Evolutionary conservation across 1,140 invertebrate genomes (phyloP).

Genomic region (Kradibia gibbosae): DNA sequence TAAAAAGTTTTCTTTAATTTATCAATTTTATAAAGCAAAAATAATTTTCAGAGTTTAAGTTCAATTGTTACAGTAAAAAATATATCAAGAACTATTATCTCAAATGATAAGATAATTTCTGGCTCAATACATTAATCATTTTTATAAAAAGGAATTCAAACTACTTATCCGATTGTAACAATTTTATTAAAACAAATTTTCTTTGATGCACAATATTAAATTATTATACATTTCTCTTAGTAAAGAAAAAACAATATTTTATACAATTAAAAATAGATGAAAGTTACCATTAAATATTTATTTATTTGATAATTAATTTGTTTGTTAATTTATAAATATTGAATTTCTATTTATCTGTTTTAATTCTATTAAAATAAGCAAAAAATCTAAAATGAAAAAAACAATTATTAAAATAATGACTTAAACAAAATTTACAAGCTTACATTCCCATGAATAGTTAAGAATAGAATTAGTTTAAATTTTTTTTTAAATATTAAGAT

Average conservation of each 20-base stretch:
- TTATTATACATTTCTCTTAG: not conserved
- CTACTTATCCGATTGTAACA: slow-evolving; percentile 10
- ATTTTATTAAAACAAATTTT: not conserved
- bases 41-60: not conserved
- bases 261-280: not conserved
- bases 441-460: too few species aligned
- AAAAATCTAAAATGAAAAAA: too few species aligned
- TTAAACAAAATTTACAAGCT: too few species aligned
- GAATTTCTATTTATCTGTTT: too few species aligned
- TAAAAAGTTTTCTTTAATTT: not conserved
- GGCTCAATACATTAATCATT: slow-evolving; percentile 4
- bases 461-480: too few species aligned
- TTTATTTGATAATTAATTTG: not conserved
- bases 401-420: too few species aligned
- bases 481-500: not conserved
- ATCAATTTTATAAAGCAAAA: not conserved
- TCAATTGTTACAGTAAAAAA: slow-evolving; percentile 14
- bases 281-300: not conserved
- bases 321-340: not conserved
- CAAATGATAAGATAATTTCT: slow-evolving; percentile 38
- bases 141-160: not conserved
- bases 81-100: slow-evolving; percentile 27
- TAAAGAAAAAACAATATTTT: not conserved
- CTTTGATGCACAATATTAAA: not conserved
- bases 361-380: too few species aligned